Conservation (phyloP, 2,113 vertebrate genomes). For the Platysternon megacephalum region DNA sequence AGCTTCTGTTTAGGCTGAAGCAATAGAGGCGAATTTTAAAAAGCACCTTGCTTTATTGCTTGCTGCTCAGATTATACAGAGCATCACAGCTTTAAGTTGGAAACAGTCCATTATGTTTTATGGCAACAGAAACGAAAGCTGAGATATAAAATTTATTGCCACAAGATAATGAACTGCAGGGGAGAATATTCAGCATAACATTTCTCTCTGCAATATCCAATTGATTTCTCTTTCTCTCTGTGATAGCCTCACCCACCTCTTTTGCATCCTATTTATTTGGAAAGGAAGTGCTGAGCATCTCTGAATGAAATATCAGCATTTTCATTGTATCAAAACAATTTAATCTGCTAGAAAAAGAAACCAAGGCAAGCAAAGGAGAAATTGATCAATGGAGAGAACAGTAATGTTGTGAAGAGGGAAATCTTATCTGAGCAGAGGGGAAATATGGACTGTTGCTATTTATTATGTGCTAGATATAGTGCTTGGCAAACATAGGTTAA, state of each 20-base stretch:
- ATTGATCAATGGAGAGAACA: slow-evolving; percentile 8
- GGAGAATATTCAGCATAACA: neutral
- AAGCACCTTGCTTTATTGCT: slow-evolving; percentile 59
- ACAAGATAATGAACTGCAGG: slow-evolving; percentile 56
- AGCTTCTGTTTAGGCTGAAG: neutral
- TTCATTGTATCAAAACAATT: slow-evolving; percentile 21
- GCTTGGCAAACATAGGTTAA: neutral
- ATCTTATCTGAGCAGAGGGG: neutral
- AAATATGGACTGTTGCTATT: neutral
- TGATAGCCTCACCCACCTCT: neutral
- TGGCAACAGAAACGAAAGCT: slow-evolving; percentile 46
- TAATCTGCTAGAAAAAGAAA: neutral
- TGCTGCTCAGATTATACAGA: slow-evolving; percentile 31
- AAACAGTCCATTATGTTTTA: slow-evolving; percentile 50
- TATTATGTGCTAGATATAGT: neutral
- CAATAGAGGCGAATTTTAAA: slow-evolving; percentile 2
- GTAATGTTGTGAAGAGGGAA: neutral
- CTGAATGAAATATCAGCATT: neutral
- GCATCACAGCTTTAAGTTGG: neutral
- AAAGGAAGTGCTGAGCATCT: neutral
- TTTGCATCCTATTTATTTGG: neutral
- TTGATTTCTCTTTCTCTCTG: neutral
- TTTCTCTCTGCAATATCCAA: neutral
- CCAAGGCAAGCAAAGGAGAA: neutral
- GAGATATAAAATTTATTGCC: slow-evolving; percentile 49